Percentiles rank a stretch among this genome's conserved stretches.
phyloP scores from a whole-genome alignment of 1,140 invertebrate genomes.

The Neodiprion lecontei region DNA sequence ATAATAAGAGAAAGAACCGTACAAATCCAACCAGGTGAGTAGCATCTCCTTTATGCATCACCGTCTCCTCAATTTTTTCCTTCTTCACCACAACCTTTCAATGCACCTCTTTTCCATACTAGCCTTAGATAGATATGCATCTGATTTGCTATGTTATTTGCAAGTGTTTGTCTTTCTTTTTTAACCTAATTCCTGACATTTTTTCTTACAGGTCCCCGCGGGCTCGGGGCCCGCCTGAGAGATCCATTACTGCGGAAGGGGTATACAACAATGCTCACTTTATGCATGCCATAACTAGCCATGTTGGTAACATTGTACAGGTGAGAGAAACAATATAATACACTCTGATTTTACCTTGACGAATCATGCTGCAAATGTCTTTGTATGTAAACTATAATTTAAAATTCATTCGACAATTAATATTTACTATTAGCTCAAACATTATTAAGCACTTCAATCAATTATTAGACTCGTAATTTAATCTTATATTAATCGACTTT shows the following conservation, averaged over 20 bases:
- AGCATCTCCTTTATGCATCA: not conserved
- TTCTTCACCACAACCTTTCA: not conserved
- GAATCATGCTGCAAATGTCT: slow-evolving; percentile 6
- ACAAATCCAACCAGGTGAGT: slow-evolving; percentile 58
- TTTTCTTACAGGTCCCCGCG: slow-evolving; percentile 66
- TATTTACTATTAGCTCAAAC: not conserved
- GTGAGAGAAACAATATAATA: slow-evolving; percentile 44
- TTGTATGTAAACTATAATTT: not conserved
- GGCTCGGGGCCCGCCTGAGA: slow-evolving; percentile 59
- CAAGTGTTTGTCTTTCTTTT: not conserved
- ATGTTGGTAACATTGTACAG: slow-evolving; percentile 83
- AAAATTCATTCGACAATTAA: slow-evolving; percentile 1
- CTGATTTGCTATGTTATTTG: not conserved
- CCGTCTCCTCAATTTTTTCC: not conserved
- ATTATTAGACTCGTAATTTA: not conserved
- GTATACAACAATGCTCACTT: slow-evolving; percentile 87
- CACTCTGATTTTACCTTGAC: not conserved
- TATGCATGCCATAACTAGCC: slow-evolving; percentile 83
- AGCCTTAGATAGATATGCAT: not conserved
- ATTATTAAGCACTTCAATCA: not conserved
- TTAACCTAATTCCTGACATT: not conserved
- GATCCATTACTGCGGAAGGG: slow-evolving; percentile 74
- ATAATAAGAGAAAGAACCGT: slow-evolving; percentile 62
- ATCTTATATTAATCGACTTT: not conserved
- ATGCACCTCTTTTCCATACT: not conserved